phyloP scores from a whole-genome alignment of 2,113 vertebrate genomes.

The Aleadryas rufinucha region DNA sequence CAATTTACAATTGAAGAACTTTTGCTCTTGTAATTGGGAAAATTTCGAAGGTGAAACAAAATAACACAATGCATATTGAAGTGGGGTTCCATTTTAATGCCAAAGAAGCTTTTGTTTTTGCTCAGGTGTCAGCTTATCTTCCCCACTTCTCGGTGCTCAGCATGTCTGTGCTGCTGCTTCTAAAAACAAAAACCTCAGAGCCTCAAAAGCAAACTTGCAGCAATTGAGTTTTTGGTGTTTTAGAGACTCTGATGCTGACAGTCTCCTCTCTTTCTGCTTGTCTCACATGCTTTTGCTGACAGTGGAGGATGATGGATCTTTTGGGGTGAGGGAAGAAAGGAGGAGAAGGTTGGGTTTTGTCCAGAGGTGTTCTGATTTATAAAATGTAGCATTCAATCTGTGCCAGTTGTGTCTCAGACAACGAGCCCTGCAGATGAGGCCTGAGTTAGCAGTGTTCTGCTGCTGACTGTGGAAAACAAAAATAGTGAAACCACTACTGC shows the following conservation, averaged over 20 bases:
- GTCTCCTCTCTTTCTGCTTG: background rate
- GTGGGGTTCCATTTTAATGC: background rate
- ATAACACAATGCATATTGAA: background rate
- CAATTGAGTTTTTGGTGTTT: background rate
- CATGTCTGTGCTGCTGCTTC: background rate
- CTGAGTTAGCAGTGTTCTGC: background rate
- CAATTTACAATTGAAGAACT: background rate
- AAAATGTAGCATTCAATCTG: background rate
- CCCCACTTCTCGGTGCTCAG: background rate
- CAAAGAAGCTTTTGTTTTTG: constrained; percentile 23
- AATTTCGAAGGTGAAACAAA: background rate
- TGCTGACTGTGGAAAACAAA: background rate
- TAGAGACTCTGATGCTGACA: background rate
- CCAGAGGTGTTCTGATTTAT: background rate
- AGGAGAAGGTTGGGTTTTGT: background rate
- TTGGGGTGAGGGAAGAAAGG: background rate
- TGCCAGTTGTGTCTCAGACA: background rate
- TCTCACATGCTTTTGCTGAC: background rate
- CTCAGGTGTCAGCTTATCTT: background rate
- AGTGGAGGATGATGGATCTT: background rate
- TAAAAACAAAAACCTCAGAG: background rate
- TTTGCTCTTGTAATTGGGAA: background rate
- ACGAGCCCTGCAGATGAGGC: background rate
- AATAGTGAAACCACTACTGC: background rate
- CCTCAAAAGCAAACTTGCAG: background rate